These are phyloP conservation scores for Styela clava DNA, from an alignment of 23 tunicate species.

Conservation along the genomic window DNA sequence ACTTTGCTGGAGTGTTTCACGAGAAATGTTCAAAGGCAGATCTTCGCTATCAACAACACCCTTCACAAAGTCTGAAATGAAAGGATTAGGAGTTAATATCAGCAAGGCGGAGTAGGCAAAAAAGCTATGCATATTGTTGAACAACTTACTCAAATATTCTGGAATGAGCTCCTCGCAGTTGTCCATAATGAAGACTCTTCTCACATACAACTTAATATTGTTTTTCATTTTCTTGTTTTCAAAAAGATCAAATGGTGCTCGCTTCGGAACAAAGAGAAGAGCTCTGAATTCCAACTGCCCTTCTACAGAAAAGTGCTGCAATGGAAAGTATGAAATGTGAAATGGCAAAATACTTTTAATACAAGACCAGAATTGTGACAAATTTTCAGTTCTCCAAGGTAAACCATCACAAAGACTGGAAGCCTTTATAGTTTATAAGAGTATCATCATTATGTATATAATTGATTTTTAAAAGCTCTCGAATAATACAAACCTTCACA, in stretches of 20 bases:
- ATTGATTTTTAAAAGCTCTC: too few species aligned
- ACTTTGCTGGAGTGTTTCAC: conserved; percentile 94
- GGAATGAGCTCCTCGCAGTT: conserved; percentile 97
- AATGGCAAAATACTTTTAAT: background rate
- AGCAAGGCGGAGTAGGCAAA: background rate
- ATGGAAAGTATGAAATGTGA: background rate
- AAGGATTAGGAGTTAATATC: background rate
- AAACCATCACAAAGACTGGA: conserved; percentile 10
- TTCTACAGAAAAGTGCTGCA: conserved; percentile 97
- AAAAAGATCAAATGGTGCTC: conserved; percentile 95
- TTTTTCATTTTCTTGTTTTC: conserved; percentile 92
- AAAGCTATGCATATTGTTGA: background rate
- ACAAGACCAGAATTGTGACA: background rate
- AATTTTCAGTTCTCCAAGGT: conserved; percentile 34
- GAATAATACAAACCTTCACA: conserved; percentile 60
- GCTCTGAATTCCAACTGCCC: conserved; percentile 96
- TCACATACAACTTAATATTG: conserved; percentile 94
- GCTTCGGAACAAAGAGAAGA: conserved; percentile 82
- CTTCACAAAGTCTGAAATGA: conserved; percentile 77
- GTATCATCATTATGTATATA: conserved; percentile 10
- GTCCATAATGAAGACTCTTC: conserved; percentile 97
- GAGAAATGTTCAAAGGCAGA: conserved; percentile 90
- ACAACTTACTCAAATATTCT: conserved; percentile 84
- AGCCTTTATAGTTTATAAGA: conserved; percentile 2
- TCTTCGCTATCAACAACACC: conserved; percentile 99